Base-by-base conservation (phyloP, 2,888 invertebrate species). In the Synanthedon vespiformis region DNA sequence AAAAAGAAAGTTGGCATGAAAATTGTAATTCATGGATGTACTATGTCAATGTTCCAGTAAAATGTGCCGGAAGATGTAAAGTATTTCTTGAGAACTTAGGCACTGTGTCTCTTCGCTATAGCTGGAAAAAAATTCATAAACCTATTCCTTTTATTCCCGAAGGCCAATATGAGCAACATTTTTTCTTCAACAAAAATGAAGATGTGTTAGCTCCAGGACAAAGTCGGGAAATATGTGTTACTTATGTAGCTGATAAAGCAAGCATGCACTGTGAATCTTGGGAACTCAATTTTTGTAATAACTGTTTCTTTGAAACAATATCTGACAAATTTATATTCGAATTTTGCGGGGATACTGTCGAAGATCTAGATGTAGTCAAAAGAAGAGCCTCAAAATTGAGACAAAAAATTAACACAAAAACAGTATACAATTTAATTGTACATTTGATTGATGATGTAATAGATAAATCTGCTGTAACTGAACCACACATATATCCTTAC, bases 141-240 rank as follows among this genome's bases (percentile, higher is more conserved):
- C 56, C 70, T 0, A 68, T 81, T 40, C 72, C 70, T 3, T 71
- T 72, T 40, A 73, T 82, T 58, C 73, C 77, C 3, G 77, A 79
- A 54, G 71, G 70, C 48, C 59, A 57, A 40, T 68, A 64, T 52
- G 76, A 71, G 48, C 86, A 80, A 64, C 76, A 77, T 0, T 91
- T 90, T 62, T 89, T 80, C 63, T 91, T 91, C 55, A 84, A 89
- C 54, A 90, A 89, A 69, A 89, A 88, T 57, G 88, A 88, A 64
- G 77, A 85, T 14, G 65, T 89, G 0, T 56, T 91, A 48, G 68
- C 80, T 1, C 90, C 90, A 1, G 89, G 89, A 1, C 83, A 89
- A 59, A 72, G 62, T 3, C 75, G 75, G 48, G 59, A 77, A 40
- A 60, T 90, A 48, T 70, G 62, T 12, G 75, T 90, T 40, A 89